Evolutionary conservation across 2,113 vertebrate species (phyloP).

Genomic region (Albula goreensis): DNA sequence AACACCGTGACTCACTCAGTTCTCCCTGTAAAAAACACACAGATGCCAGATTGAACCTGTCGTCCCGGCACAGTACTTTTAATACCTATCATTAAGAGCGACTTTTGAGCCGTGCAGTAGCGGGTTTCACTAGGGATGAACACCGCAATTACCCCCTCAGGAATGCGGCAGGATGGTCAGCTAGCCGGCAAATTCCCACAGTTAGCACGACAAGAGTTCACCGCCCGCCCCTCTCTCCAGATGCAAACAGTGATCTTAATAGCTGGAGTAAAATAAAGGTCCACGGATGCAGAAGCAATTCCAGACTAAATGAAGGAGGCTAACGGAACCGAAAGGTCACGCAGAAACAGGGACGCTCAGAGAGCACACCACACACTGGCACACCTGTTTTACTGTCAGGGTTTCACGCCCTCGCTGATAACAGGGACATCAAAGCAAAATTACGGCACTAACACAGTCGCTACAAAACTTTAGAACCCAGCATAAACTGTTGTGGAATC

Average conservation of each 20-base stretch:
- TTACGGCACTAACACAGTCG: background rate
- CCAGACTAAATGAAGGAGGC: background rate
- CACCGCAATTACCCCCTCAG: conserved; percentile 12
- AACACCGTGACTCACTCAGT: background rate
- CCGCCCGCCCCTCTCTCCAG: background rate
- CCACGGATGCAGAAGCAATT: background rate
- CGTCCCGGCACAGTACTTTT: conserved; percentile 56
- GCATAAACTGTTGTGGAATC: background rate
- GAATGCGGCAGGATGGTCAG: background rate
- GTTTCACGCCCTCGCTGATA: background rate
- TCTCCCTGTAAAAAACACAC: background rate
- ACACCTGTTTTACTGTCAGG: background rate
- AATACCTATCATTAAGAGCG: conserved; percentile 31
- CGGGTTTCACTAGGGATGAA: background rate
- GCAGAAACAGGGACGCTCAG: background rate
- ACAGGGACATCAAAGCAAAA: background rate
- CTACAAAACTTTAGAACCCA: too few relatives aligned
- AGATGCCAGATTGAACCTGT: conserved; percentile 60
- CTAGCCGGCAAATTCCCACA: background rate
- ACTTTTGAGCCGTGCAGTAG: conserved; percentile 20
- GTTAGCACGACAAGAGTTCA: background rate
- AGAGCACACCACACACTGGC: background rate
- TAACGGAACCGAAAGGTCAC: background rate
- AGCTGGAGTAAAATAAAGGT: conserved; percentile 17
- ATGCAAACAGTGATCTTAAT: background rate